Percentiles rank a stretch among this genome's conserved stretches.
These are phyloP conservation scores for Teleogryllus oceanicus DNA, from an alignment of 2,888 invertebrate species.

Conservation along the genomic window DNA sequence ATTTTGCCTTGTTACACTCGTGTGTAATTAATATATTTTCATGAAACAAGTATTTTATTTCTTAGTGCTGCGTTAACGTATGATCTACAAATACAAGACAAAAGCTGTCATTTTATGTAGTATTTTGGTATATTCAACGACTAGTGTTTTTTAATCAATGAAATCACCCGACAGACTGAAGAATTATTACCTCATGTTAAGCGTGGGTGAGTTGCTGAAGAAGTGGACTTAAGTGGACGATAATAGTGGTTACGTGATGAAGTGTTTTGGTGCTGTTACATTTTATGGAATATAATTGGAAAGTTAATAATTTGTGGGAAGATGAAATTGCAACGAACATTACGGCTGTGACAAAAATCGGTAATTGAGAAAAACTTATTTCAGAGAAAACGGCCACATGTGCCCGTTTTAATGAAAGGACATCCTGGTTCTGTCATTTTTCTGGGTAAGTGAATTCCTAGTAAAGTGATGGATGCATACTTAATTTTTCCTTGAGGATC, in stretches of 20 bases:
- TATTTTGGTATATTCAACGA: neutral
- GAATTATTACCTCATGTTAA: neutral
- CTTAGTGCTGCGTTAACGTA: neutral
- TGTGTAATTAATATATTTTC: neutral
- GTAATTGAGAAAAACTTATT: neutral
- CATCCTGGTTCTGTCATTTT: constrained; percentile 10
- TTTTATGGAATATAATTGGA: neutral
- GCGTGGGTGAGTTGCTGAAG: neutral
- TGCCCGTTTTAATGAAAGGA: constrained; percentile 6
- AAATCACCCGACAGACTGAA: neutral
- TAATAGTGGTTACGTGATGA: neutral
- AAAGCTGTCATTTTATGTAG: neutral
- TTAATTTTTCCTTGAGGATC: neutral
- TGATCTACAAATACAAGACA: neutral
- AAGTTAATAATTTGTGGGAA: constrained; percentile 18
- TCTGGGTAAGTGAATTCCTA: neutral
- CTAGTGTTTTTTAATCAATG: neutral
- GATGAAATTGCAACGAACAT: constrained; percentile 30
- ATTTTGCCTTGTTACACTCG: neutral
- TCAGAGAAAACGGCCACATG: neutral
- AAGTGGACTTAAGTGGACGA: neutral
- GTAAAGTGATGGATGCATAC: neutral
- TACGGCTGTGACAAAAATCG: constrained; percentile 28
- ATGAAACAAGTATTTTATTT: constrained; percentile 7
- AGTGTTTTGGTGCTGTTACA: neutral